These are phyloP conservation scores for Cosmopolites sordidus DNA, from an alignment of 2,888 invertebrate species.

Conservation along the genomic window DNA sequence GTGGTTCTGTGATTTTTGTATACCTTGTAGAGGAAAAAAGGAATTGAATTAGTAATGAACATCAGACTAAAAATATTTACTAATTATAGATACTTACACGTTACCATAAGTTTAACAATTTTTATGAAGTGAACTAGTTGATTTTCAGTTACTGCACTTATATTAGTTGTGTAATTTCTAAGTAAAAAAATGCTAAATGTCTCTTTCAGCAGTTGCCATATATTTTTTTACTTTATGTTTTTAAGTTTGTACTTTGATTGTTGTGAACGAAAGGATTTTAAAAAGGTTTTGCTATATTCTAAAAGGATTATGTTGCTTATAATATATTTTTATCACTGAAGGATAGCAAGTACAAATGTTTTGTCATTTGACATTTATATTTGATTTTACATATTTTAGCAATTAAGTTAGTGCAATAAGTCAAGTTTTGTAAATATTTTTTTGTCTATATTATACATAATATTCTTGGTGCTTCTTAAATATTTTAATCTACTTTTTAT, in stretches of 20 bases:
- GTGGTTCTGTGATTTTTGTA: neutral
- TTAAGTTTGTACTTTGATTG: neutral
- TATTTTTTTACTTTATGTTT: conserved; percentile 8
- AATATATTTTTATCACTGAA: conserved; percentile 10
- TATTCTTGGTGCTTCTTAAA: conserved; percentile 13
- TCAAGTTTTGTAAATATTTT: conserved; percentile 20
- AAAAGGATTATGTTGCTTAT: neutral
- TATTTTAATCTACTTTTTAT: conserved; percentile 2
- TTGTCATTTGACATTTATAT: conserved; percentile 1
- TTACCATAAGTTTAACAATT: neutral
- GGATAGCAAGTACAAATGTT: conserved; percentile 18
- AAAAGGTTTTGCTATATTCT: no score
- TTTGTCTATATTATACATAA: conserved; percentile 17
- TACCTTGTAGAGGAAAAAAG: neutral
- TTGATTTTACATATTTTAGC: conserved; percentile 8
- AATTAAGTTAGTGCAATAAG: conserved; percentile 17
- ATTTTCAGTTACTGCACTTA: conserved; percentile 1
- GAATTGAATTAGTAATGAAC: no score
- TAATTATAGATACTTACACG: neutral
- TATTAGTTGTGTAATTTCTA: conserved; percentile 1
- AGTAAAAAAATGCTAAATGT: conserved; percentile 7
- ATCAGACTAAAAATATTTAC: no score
- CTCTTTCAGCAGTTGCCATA: conserved; percentile 20
- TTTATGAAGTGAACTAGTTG: neutral
- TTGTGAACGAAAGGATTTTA: no score